These are phyloP conservation scores for Pseudomyrmex dendroicus DNA, from an alignment of 1,140 invertebrate genomes.

Conservation along the genomic window DNA sequence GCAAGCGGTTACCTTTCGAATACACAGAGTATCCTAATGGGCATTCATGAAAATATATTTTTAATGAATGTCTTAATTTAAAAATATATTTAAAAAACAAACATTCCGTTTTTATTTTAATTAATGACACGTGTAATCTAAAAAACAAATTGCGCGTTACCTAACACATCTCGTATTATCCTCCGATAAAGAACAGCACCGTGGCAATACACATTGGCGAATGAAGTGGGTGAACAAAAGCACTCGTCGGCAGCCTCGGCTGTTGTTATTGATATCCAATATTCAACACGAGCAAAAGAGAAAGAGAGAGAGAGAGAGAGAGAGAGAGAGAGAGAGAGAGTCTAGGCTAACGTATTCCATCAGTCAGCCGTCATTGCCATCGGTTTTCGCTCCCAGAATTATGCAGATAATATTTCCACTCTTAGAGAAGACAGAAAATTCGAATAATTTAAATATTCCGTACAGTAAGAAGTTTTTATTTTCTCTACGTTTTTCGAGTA, in stretches of 20 bases:
- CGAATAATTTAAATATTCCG: constrained; percentile 38
- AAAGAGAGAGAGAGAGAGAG: constrained; percentile 3
- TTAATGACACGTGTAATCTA: too few relatives aligned
- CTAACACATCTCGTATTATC: constrained; percentile 35
- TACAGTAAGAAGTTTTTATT: background rate
- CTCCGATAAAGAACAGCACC: constrained; percentile 36
- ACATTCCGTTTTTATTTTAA: background rate
- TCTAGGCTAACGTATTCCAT: constrained; percentile 55
- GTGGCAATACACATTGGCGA: constrained; percentile 41
- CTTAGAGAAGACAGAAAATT: constrained; percentile 14
- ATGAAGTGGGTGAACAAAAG: constrained; percentile 56
- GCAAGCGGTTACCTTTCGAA: constrained; percentile 22
- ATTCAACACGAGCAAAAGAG: constrained; percentile 55
- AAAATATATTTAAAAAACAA: constrained; percentile 13
- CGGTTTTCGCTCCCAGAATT: constrained; percentile 46
- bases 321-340: constrained; percentile 1
- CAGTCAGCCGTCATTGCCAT: constrained; percentile 73
- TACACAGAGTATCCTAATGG: background rate
- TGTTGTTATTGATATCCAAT: constrained; percentile 75
- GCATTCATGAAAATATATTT: constrained; percentile 4
- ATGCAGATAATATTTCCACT: constrained; percentile 5
- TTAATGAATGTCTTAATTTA: background rate
- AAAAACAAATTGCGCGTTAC: background rate
- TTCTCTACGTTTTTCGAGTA: background rate
- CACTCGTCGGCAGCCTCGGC: constrained; percentile 40